Percentiles rank a stretch among this genome's conserved stretches.
Conservation (phyloP, 2,113 vertebrate species). For the Amblyornis subalaris region DNA sequence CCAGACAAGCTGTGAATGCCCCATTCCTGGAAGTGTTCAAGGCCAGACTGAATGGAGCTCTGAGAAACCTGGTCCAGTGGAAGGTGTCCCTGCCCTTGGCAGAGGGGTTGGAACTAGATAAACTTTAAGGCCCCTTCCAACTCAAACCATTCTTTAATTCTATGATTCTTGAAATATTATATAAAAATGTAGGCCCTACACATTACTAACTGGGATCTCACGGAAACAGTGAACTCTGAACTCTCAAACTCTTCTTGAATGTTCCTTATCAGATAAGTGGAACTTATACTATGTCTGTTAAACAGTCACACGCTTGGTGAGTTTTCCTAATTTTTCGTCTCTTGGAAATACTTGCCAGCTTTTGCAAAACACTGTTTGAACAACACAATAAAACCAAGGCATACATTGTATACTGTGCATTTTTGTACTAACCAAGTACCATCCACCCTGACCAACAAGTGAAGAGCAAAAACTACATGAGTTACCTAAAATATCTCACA, state of each 20-base stretch:
- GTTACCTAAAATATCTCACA: background rate
- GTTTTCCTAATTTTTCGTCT: background rate
- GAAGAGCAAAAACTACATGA: background rate
- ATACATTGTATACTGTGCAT: background rate
- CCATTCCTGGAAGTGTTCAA: no score
- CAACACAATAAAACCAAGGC: background rate
- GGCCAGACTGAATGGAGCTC: background rate
- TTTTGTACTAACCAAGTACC: background rate
- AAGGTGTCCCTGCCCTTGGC: background rate
- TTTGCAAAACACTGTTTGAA: background rate
- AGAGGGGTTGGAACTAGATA: background rate
- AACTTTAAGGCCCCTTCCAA: background rate
- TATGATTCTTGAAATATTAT: background rate
- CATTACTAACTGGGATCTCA: background rate
- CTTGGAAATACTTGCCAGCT: background rate
- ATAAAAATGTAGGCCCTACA: background rate
- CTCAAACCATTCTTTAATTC: background rate
- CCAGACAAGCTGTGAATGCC: background rate
- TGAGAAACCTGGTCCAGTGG: background rate
- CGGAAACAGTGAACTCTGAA: background rate
- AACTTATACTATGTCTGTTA: background rate
- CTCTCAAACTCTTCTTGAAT: background rate
- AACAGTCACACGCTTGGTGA: background rate
- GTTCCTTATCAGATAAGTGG: background rate
- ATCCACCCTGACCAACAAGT: background rate